Percentiles rank a stretch among this genome's conserved stretches.
Evolutionary conservation across 2,113 vertebrate genomes (phyloP).

Genomic region (Cochlearius cochlearius): DNA sequence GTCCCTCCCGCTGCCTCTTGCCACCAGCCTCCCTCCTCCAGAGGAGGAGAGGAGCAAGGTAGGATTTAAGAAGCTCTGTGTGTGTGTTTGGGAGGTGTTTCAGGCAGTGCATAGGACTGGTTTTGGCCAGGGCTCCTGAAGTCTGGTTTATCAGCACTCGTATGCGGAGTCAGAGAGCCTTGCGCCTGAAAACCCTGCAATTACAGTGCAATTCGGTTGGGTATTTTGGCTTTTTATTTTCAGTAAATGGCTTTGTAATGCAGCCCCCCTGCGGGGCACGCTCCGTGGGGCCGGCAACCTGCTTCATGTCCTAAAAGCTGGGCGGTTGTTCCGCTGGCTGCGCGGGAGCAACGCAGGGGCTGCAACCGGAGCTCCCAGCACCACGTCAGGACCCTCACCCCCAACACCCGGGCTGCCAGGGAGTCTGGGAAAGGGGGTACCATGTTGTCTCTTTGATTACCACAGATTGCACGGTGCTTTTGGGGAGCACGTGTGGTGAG

Average conservation of each 20-base stretch:
- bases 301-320: neutral
- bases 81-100: neutral
- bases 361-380: neutral
- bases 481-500: fast-evolving
- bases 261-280: neutral
- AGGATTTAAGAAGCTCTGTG: neutral
- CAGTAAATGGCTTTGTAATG: neutral
- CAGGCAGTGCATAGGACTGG: neutral
- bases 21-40: neutral
- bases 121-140: neutral
- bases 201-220: neutral
- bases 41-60: neutral
- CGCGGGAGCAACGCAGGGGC: fast-evolving
- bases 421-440: neutral
- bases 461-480: fast-evolving
- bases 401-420: fast-evolving
- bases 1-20: neutral
- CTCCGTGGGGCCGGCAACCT: fast-evolving
- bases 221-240: neutral
- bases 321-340: neutral
- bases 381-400: fast-evolving
- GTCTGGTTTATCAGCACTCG: fast-evolving
- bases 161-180: neutral
- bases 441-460: fast-evolving
- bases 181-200: neutral